These are phyloP conservation scores for Sinocyclocheilus maitianheensis DNA, from an alignment of 2,113 vertebrate genomes.

Conservation along the genomic window DNA sequence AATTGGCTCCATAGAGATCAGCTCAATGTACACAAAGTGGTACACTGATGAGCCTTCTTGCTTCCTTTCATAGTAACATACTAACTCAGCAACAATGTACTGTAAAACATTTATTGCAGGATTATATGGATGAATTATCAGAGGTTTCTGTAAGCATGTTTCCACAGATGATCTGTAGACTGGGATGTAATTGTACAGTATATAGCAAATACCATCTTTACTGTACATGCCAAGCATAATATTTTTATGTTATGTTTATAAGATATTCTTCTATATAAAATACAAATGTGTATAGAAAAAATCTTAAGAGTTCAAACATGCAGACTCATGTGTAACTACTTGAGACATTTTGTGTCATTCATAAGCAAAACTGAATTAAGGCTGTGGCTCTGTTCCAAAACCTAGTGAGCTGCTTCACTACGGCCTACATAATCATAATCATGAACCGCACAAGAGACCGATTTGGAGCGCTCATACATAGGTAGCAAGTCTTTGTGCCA, in stretches of 20 bases:
- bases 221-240: background rate
- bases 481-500: background rate
- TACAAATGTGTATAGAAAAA: background rate
- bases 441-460: background rate
- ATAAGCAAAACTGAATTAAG: background rate
- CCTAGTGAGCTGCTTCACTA: background rate
- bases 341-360: background rate
- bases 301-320: background rate
- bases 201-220: background rate
- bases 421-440: background rate
- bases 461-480: background rate
- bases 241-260: background rate
- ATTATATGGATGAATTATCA: background rate
- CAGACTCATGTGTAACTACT: background rate
- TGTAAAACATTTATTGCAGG: background rate
- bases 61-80: background rate
- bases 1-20: conserved; percentile 25
- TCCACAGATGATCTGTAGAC: background rate
- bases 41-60: background rate
- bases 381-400: background rate
- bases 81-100: background rate
- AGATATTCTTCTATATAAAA: background rate
- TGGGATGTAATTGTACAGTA: background rate
- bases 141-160: background rate
- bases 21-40: background rate